A percentile compares a stretch with the other conserved stretches of the same genome.
phyloP scores from a whole-genome alignment of 2,113 vertebrate genomes.

The Sapayoa aenigma region DNA sequence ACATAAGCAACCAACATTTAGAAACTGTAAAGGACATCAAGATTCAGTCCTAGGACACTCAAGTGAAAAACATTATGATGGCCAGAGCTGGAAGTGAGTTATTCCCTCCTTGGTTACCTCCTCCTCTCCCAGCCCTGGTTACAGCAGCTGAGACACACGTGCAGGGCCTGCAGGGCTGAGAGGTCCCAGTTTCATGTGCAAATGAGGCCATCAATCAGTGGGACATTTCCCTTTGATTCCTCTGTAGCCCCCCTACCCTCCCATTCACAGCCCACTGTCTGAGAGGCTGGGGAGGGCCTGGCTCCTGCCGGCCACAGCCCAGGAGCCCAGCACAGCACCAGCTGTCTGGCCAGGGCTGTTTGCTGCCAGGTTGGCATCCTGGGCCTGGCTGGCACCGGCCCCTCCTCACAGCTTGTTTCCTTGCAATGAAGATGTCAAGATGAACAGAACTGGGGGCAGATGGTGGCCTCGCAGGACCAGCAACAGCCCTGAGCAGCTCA shows the following conservation, averaged over 20 bases:
- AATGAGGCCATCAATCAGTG: slow-evolving; percentile 66
- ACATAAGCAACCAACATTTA: neutral
- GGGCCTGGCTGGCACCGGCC: neutral
- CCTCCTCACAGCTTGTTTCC: slow-evolving; percentile 26
- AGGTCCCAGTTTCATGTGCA: slow-evolving; percentile 62
- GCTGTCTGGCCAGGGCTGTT: neutral
- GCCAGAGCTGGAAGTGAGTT: neutral
- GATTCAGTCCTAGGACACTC: neutral
- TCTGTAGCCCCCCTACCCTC: neutral
- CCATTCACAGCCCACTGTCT: slow-evolving; percentile 25
- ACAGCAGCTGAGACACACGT: slow-evolving; percentile 38
- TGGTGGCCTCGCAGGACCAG: neutral
- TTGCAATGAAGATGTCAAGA: slow-evolving; percentile 19
- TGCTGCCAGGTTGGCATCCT: slow-evolving; percentile 40
- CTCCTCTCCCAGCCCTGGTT: neutral
- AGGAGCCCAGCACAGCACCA: neutral
- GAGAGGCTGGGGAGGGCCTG: neutral
- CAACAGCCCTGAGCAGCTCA: neutral
- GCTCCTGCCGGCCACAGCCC: neutral
- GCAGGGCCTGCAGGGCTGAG: slow-evolving; percentile 16
- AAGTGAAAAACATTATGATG: neutral
- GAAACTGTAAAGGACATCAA: neutral
- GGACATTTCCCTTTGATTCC: slow-evolving; percentile 43
- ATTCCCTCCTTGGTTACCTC: neutral
- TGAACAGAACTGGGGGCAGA: slow-evolving; percentile 23